Percentiles rank a stretch among this genome's conserved stretches.
phyloP scores from a whole-genome alignment of 2,888 invertebrate species.

The Lasioglossum vierecki region DNA sequence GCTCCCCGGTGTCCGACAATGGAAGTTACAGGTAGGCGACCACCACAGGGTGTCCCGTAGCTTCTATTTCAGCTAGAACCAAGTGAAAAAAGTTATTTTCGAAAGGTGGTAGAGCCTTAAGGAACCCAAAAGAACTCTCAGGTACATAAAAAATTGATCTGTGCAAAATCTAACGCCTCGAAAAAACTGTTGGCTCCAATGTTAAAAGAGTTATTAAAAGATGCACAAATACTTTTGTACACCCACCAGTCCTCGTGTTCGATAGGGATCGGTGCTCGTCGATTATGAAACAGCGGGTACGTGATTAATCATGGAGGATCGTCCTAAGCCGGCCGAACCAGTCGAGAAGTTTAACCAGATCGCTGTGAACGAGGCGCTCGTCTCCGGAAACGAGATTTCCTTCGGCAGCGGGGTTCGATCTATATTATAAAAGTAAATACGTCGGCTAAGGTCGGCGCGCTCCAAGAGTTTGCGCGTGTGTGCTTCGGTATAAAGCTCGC shows the following conservation, averaged over 20 bases:
- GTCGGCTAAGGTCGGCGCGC: constrained; percentile 41
- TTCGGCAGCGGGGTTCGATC: constrained; percentile 23
- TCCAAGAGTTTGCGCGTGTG: background rate
- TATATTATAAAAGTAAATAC: constrained; percentile 50
- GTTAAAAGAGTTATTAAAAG: too few relatives aligned
- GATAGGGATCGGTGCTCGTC: background rate
- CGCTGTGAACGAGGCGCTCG: background rate
- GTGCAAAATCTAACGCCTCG: too few relatives aligned
- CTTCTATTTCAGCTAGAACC: background rate
- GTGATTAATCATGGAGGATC: background rate
- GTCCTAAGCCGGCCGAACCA: background rate
- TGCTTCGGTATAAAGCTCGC: constrained; percentile 47
- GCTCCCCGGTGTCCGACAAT: background rate
- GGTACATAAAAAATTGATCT: too few relatives aligned
- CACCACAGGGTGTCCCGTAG: background rate
- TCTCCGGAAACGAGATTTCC: constrained; percentile 27
- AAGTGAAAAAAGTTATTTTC: background rate
- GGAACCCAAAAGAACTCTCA: too few relatives aligned
- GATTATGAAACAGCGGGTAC: background rate
- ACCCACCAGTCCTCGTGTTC: background rate
- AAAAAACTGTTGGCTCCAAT: too few relatives aligned
- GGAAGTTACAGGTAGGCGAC: constrained; percentile 9
- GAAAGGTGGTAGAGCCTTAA: background rate
- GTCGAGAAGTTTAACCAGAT: constrained; percentile 3
- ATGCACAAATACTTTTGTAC: too few relatives aligned